phyloP scores from a whole-genome alignment of 2,113 vertebrate genomes.

The Ibidorhyncha struthersii region DNA sequence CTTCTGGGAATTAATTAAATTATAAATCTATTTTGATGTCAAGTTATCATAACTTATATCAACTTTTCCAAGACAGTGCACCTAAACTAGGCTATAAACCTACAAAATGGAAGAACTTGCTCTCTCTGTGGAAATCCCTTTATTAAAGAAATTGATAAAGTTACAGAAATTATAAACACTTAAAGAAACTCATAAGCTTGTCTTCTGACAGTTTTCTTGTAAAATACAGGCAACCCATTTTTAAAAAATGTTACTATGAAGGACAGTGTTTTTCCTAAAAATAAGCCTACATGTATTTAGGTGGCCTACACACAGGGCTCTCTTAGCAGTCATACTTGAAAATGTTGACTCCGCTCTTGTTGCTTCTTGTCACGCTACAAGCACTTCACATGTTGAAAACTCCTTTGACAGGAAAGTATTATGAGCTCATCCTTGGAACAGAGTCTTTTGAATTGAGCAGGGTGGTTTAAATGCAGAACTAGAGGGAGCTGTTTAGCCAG shows the following conservation, averaged over 20 bases:
- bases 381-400: background rate
- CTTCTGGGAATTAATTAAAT: background rate
- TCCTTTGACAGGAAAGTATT: background rate
- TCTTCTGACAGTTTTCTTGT: background rate
- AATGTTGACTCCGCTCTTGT: background rate
- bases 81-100: background rate
- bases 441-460: background rate
- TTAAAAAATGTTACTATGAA: background rate
- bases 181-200: background rate
- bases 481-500: conserved; percentile 6
- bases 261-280: background rate
- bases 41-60: background rate
- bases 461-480: background rate
- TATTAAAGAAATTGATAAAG: background rate
- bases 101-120: background rate
- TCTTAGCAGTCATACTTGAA: background rate
- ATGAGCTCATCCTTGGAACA: background rate
- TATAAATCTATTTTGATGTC: background rate
- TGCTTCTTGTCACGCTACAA: background rate
- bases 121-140: background rate
- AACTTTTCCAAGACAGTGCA: background rate
- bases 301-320: background rate
- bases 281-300: background rate
- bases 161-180: background rate
- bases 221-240: background rate